Evolutionary conservation across 35 echinoderm and acorn worm genomes (phyloP), one percentile per base, ranked within the genome.

Genomic region (Eucidaris tribuloides): DNA sequence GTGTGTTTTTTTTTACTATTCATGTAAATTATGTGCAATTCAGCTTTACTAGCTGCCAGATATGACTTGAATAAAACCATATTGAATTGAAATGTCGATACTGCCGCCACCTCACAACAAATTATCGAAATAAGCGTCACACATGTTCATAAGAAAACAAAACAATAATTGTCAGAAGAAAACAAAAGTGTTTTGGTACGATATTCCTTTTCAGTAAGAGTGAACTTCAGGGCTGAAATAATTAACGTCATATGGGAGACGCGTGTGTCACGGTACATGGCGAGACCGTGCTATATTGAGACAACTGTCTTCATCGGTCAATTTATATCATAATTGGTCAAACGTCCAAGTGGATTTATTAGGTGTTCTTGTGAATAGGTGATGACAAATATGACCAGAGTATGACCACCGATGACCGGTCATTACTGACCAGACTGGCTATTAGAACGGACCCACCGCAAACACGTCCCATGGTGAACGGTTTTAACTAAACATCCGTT

Each of bases 241-340:
- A 52, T 52, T n/a, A 52, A 11, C 48, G 48, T 11, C n/a, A n/a
- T 52, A 52, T 52, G 48, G 9, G 48, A 52, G 68, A 42, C 68
- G 68, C 34, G 68, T 35, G n/a, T 40, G 36, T 24, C n/a, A 74
- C n/a, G 68, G 11, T 74, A 42, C 68, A 74, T 74, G 68, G 68
- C 68, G 38, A 74, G 68, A 74, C 68, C 25, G 15, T 24, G 33
- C 68, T 74, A 44, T 74, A 74, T 44, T 74, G 68, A 74, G 68
- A 74, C 38, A 74, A 74, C 34, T 35, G 24, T 36, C 44, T 40
- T 38, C 34, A 33, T 41, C 68, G 68, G 35, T 44, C 41, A 44
- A 74, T 74, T 74, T 42, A 36, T 33, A 74, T 64, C 68, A 44
- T 74, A 74, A 74, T 74, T 74, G 68, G 22, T 74, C 44, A 40